These are phyloP conservation scores for Catamblyrhynchus diadema DNA, from an alignment of 2,797 vertebrate species.

Conservation along the genomic window DNA sequence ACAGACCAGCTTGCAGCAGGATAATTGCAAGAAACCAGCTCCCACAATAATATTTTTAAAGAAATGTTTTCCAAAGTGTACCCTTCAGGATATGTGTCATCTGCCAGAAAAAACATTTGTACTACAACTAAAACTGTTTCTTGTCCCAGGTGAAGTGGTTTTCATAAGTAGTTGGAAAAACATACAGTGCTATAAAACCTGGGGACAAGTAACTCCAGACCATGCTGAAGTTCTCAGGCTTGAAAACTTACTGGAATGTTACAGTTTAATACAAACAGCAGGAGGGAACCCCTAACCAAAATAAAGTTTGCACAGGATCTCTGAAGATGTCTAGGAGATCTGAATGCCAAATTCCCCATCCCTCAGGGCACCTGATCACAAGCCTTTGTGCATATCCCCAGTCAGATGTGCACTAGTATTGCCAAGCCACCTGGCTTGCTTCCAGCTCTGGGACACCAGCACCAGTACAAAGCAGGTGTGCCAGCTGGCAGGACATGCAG, in stretches of 20 bases:
- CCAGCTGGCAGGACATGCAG: conserved; percentile 25
- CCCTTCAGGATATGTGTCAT: neutral
- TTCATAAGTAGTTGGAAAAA: conserved; percentile 48
- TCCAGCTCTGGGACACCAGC: conserved; percentile 21
- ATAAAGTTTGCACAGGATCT: neutral
- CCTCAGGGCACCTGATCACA: neutral
- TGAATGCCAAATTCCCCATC: neutral
- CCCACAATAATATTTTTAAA: conserved; percentile 40
- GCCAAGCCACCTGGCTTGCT: neutral
- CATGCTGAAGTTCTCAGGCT: neutral
- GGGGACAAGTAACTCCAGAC: neutral
- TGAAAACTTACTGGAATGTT: neutral
- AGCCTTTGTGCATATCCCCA: neutral
- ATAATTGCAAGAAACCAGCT: conserved; percentile 12
- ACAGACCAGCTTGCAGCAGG: neutral
- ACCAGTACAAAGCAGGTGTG: conserved; percentile 10
- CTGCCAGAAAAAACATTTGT: conserved; percentile 52
- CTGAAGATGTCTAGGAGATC: neutral
- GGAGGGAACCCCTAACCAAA: neutral
- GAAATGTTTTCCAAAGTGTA: conserved; percentile 9
- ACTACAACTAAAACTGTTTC: conserved; percentile 27
- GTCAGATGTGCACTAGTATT: neutral
- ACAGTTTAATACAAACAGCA: conserved; percentile 9
- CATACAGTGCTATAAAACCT: conserved; percentile 23
- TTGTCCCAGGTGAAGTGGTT: conserved; percentile 40